Conservation (phyloP, 2,888 invertebrate genomes). For the Malacosoma neustria region DNA sequence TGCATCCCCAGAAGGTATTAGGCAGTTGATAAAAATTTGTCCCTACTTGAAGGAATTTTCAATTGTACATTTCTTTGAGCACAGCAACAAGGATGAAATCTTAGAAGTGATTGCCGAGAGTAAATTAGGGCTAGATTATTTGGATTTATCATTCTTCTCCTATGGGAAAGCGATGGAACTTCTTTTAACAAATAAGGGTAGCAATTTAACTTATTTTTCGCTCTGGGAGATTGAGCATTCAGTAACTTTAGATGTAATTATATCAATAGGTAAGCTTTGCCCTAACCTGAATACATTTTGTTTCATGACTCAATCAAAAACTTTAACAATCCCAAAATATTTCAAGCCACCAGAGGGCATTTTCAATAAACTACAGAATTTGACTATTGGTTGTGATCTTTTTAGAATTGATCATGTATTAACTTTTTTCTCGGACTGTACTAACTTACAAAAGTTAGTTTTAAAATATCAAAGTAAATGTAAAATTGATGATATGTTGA, state of each 20-base stretch:
- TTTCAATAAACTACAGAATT: slow-evolving; percentile 42
- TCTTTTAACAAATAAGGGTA: slow-evolving; percentile 50
- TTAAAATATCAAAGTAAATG: slow-evolving; percentile 59
- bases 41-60: slow-evolving; percentile 55
- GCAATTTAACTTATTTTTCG: slow-evolving; percentile 57
- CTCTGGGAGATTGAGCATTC: slow-evolving; percentile 63
- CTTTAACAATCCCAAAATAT: slow-evolving; percentile 44
- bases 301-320: slow-evolving; percentile 57
- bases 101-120: slow-evolving; percentile 52
- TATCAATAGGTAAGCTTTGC: slow-evolving; percentile 51
- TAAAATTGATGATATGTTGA: slow-evolving; percentile 45
- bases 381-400: slow-evolving; percentile 59
- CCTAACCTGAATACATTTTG: slow-evolving; percentile 55
- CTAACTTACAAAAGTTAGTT: slow-evolving; percentile 48
- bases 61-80: slow-evolving; percentile 56
- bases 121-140: slow-evolving; percentile 41
- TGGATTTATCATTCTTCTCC: slow-evolving; percentile 64
- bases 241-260: slow-evolving; percentile 46
- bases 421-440: slow-evolving; percentile 51
- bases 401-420: slow-evolving; percentile 52
- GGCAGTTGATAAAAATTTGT: slow-evolving; percentile 55
- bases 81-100: slow-evolving; percentile 53
- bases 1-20: slow-evolving; percentile 56
- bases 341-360: slow-evolving; percentile 41
- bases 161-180: slow-evolving; percentile 51